Conservation (phyloP, 2,888 invertebrate species). For the Pachycephus smyrnensis region DNA sequence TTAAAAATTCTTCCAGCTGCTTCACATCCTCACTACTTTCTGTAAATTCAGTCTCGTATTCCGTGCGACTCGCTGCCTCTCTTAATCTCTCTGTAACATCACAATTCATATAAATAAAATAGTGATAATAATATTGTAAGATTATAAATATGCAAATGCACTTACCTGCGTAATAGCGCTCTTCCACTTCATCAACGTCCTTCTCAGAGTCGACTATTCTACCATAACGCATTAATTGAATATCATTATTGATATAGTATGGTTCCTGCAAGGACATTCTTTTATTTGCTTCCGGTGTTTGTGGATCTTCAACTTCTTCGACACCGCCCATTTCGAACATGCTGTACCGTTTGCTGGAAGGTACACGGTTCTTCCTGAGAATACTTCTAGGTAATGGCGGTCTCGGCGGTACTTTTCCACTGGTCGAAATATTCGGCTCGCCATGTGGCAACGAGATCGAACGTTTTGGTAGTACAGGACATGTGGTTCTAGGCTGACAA, state of each 20-base stretch:
- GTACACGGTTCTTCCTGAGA: conserved; percentile 73
- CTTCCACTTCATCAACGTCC: conserved; percentile 64
- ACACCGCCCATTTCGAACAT: conserved; percentile 82
- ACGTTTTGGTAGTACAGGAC: conserved; percentile 72
- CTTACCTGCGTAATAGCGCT: conserved; percentile 52
- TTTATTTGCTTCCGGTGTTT: conserved; percentile 72
- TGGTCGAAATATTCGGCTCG: conserved; percentile 29
- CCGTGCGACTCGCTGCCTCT: conserved; percentile 45
- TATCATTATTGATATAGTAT: conserved; percentile 70
- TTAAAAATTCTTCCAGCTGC: conserved; percentile 79
- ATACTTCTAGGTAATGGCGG: conserved; percentile 82
- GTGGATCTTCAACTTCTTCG: conserved; percentile 68
- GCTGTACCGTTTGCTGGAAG: conserved; percentile 73
- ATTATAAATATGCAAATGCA: background rate
- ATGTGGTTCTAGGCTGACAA: conserved; percentile 35
- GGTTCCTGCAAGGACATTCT: conserved; percentile 83
- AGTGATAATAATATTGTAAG: background rate
- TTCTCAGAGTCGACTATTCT: conserved; percentile 61
- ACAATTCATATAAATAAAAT: background rate
- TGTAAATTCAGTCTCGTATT: conserved; percentile 45
- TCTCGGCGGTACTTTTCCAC: conserved; percentile 72
- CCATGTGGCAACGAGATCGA: conserved; percentile 73
- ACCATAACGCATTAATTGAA: conserved; percentile 51
- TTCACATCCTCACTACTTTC: conserved; percentile 72
- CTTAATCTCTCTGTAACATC: conserved; percentile 49